Percentiles rank a stretch among this genome's conserved stretches.
phyloP scores from a whole-genome alignment of 2,888 invertebrate genomes.

The Mantis religiosa region DNA sequence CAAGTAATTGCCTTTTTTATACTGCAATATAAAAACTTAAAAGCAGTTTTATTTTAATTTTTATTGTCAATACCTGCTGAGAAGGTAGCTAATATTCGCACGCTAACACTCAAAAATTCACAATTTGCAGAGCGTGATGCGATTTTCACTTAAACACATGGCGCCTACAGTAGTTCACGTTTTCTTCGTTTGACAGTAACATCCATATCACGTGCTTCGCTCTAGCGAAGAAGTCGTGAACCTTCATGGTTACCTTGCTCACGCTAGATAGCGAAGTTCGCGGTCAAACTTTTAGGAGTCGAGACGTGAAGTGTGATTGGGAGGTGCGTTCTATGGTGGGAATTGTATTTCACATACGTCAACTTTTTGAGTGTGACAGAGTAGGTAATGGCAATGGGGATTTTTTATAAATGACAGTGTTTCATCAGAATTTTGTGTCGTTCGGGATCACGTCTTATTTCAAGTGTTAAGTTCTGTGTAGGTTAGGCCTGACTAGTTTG shows the following conservation, averaged over 20 bases:
- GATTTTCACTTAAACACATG: too few species aligned
- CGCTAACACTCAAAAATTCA: too few species aligned
- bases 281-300: not conserved
- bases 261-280: not conserved
- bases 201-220: not conserved
- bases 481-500: conserved; percentile 10
- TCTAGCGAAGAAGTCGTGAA: not conserved
- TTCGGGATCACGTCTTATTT: not conserved
- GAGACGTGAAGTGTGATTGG: not conserved
- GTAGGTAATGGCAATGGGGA: not conserved
- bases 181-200: not conserved
- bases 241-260: not conserved
- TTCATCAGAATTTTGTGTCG: not conserved
- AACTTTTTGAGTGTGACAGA: not conserved
- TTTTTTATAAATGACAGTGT: not conserved
- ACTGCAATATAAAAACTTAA: too few species aligned
- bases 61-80: too few species aligned
- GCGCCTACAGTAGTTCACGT: not conserved
- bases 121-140: too few species aligned
- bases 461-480: conserved; percentile 1
- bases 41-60: too few species aligned
- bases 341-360: not conserved
- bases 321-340: not conserved
- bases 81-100: too few species aligned
- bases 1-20: too few species aligned